These are phyloP conservation scores for Eurois occulta DNA, from an alignment of 2,888 invertebrate genomes.

Conservation along the genomic window DNA sequence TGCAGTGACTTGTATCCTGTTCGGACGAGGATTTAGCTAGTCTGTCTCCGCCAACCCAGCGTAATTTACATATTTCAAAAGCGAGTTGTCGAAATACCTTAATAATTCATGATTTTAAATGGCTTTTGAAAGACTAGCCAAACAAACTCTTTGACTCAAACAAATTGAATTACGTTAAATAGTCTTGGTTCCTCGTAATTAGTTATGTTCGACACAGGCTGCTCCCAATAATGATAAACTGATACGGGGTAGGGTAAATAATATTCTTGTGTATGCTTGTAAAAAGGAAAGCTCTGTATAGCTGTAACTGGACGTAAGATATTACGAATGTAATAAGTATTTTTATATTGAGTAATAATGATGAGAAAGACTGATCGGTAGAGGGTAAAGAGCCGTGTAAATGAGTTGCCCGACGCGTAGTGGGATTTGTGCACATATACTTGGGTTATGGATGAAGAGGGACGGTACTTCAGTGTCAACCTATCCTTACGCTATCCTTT, in stretches of 20 bases:
- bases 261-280: constrained; percentile 37
- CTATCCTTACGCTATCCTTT: constrained; percentile 62
- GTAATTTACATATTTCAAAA: neutral
- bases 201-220: constrained; percentile 11
- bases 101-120: neutral
- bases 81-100: neutral
- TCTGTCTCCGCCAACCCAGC: constrained; percentile 3
- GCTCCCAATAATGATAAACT: constrained; percentile 3
- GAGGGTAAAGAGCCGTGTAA: constrained; percentile 50
- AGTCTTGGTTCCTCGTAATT: neutral
- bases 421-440: constrained; percentile 15
- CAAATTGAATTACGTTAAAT: neutral
- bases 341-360: constrained; percentile 44
- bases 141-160: neutral
- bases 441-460: constrained; percentile 28
- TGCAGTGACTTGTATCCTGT: neutral
- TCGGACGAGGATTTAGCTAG: neutral
- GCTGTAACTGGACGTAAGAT: constrained; percentile 59
- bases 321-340: constrained; percentile 39
- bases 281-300: constrained; percentile 59
- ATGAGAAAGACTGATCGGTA: constrained; percentile 66
- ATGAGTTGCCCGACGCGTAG: constrained; percentile 33
- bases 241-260: constrained; percentile 20
- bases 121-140: neutral
- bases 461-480: constrained; percentile 53